Conservation (phyloP, 1,140 invertebrate species). For the Apis dorsata region DNA sequence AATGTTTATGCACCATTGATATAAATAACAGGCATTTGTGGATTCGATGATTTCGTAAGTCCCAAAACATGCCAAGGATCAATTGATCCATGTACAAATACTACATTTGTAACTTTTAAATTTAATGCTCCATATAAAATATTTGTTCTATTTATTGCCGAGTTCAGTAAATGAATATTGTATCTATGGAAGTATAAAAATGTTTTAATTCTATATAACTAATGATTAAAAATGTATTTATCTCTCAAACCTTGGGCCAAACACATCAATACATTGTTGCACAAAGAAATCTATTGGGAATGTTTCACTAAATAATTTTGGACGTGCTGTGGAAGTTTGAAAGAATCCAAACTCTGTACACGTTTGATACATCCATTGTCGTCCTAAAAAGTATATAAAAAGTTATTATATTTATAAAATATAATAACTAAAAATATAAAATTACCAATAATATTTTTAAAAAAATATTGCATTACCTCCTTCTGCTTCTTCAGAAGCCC, state of each 20-base stretch:
- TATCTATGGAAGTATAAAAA: constrained; percentile 78
- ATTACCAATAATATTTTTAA: background rate
- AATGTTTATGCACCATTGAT: constrained; percentile 82
- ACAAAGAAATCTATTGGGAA: constrained; percentile 91
- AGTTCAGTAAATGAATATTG: constrained; percentile 81
- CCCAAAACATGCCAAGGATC: constrained; percentile 97
- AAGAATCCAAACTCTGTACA: constrained; percentile 98
- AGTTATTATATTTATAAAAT: background rate
- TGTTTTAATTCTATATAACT: constrained; percentile 1
- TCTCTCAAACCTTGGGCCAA: constrained; percentile 80
- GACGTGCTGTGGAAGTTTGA: constrained; percentile 89
- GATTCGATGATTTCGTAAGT: constrained; percentile 82
- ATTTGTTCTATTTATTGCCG: constrained; percentile 87
- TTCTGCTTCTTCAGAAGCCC: constrained; percentile 83
- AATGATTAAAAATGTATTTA: constrained; percentile 10
- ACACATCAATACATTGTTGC: constrained; percentile 92
- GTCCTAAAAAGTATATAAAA: constrained; percentile 75
- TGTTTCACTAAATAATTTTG: constrained; percentile 88
- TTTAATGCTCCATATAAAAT: constrained; percentile 88
- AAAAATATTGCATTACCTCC: constrained; percentile 80
- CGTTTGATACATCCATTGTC: constrained; percentile 97
- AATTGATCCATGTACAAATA: constrained; percentile 94
- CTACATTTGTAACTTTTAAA: constrained; percentile 86
- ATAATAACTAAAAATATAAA: background rate
- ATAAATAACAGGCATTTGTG: constrained; percentile 85